Percentiles rank a stretch among this genome's conserved stretches.
Evolutionary conservation across 2,797 vertebrate species (phyloP).

Genomic region (Danio kyathit): DNA sequence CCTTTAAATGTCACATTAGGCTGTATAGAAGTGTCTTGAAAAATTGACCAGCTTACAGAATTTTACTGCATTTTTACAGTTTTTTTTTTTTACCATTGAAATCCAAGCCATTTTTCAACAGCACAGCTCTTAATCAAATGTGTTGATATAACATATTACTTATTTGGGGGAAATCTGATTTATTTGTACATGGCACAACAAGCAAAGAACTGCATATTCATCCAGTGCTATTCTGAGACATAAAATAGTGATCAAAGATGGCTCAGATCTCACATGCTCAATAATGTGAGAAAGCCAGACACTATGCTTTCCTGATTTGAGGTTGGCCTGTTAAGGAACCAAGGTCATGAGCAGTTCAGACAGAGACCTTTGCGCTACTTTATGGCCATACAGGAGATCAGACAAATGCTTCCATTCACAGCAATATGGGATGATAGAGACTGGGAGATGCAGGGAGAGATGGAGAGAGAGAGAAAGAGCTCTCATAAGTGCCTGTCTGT

Average conservation of each 20-base stretch:
- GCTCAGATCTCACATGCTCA: slow-evolving; percentile 23
- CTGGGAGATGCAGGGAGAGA: slow-evolving; percentile 25
- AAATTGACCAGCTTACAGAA: no score
- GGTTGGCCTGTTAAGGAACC: slow-evolving; percentile 17
- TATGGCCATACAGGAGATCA: slow-evolving; percentile 54
- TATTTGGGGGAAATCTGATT: no score
- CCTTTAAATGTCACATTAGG: no score
- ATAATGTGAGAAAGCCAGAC: slow-evolving; percentile 34
- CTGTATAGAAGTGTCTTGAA: no score
- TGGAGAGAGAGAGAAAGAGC: slow-evolving; percentile 49
- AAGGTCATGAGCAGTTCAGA: slow-evolving; percentile 57
- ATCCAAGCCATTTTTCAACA: no score
- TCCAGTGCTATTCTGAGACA: slow-evolving; percentile 79
- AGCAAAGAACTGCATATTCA: slow-evolving; percentile 57
- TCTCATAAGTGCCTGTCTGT: slow-evolving; percentile 57
- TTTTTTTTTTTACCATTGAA: no score
- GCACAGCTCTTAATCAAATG: no score
- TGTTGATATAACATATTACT: no score
- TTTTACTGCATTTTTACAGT: no score
- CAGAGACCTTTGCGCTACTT: slow-evolving; percentile 55
- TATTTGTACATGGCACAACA: no score
- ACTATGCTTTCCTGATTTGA: not conserved
- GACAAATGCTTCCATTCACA: slow-evolving; percentile 58
- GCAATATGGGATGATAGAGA: slow-evolving; percentile 37
- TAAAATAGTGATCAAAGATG: not conserved